phyloP scores from a whole-genome alignment of 2,888 invertebrate genomes.

The Capitulum mitella region DNA sequence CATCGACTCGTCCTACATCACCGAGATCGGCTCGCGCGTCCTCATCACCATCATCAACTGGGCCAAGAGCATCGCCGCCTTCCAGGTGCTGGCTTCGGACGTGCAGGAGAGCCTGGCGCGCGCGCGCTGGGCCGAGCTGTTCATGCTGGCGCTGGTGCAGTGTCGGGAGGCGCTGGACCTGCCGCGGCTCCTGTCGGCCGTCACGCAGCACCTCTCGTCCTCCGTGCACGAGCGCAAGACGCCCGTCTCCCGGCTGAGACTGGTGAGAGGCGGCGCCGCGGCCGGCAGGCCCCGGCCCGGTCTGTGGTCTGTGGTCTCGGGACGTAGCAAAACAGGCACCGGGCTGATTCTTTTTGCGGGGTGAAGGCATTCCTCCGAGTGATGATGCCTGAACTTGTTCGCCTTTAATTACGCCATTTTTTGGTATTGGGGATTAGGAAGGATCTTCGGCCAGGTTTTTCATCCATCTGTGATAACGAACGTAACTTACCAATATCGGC shows the following conservation, averaged over 20 bases:
- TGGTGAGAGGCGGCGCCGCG: constrained; percentile 9
- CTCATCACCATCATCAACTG: constrained; percentile 85
- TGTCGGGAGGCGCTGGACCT: constrained; percentile 70
- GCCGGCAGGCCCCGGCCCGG: not conserved
- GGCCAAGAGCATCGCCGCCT: constrained; percentile 75
- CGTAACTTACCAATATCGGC: too few species aligned
- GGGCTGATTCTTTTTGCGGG: too few species aligned
- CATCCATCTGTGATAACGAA: too few species aligned
- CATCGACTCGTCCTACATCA: constrained; percentile 56
- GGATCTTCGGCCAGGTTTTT: too few species aligned
- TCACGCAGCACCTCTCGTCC: constrained; percentile 69
- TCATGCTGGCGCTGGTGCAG: constrained; percentile 82
- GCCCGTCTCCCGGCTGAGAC: constrained; percentile 1
- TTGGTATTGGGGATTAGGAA: too few species aligned
- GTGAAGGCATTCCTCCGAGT: too few species aligned
- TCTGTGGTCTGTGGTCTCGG: not conserved
- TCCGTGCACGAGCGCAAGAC: constrained; percentile 46
- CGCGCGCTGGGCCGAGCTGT: constrained; percentile 85
- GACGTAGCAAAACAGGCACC: too few species aligned
- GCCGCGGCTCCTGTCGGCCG: constrained; percentile 69
- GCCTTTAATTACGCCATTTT: too few species aligned
- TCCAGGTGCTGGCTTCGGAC: constrained; percentile 56
- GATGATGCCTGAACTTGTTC: too few species aligned
- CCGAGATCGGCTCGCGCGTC: constrained; percentile 87
- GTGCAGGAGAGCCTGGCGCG: constrained; percentile 75